These are phyloP conservation scores for Yponomeuta evonymella DNA, from an alignment of 2,888 invertebrate genomes.

Conservation along the genomic window DNA sequence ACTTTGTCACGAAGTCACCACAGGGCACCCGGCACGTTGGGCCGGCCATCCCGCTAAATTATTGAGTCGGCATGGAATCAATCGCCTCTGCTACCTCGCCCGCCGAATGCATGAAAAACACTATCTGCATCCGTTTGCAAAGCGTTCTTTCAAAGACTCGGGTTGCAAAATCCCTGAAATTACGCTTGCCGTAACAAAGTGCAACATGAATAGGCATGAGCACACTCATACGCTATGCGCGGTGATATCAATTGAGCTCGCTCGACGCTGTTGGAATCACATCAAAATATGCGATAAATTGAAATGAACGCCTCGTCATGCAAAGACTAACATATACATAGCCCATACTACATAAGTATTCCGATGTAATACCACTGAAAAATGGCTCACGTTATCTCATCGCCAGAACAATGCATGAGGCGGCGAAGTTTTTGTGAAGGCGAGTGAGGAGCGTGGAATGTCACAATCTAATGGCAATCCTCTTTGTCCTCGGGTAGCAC, in stretches of 20 bases:
- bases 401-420: background rate
- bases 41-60: constrained; percentile 46
- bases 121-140: background rate
- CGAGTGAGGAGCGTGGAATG: background rate
- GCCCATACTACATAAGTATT: too few species aligned
- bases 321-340: background rate
- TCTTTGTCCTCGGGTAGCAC: background rate
- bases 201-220: background rate
- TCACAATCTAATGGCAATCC: background rate
- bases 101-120: background rate
- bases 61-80: constrained; percentile 50
- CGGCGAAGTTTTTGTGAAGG: background rate
- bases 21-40: constrained; percentile 23
- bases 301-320: background rate
- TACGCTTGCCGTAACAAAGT: background rate
- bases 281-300: background rate
- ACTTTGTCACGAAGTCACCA: background rate
- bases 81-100: constrained; percentile 28
- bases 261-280: background rate
- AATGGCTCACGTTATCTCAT: background rate
- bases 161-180: background rate
- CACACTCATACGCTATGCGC: background rate
- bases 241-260: background rate
- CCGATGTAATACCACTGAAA: background rate
- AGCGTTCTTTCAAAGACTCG: background rate